These are phyloP conservation scores for Ophion obscuratus DNA, from an alignment of 2,888 invertebrate species.

Conservation along the genomic window DNA sequence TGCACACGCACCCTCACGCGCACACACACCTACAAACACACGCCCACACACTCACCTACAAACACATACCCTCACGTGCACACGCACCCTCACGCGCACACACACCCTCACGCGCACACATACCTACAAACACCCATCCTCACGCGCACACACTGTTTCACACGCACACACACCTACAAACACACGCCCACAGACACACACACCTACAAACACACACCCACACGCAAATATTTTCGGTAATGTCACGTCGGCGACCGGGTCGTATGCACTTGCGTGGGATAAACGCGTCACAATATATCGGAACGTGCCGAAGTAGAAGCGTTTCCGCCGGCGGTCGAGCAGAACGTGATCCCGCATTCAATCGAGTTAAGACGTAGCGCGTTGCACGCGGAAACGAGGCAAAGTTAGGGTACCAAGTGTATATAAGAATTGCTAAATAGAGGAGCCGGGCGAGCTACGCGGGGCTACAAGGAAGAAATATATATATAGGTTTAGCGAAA, in stretches of 20 bases:
- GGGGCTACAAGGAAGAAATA: neutral
- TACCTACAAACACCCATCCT: too few relatives aligned
- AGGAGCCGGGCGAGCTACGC: neutral
- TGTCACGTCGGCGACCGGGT: constrained; percentile 18
- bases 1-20: too few relatives aligned
- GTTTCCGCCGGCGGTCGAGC: constrained; percentile 3
- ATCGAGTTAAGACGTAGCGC: constrained; percentile 14
- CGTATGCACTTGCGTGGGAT: constrained; percentile 2
- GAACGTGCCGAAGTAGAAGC: constrained; percentile 47
- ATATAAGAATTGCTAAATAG: constrained; percentile 42
- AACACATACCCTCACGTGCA: too few relatives aligned
- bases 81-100: neutral
- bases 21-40: neutral
- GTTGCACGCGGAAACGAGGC: constrained; percentile 24
- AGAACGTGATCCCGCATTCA: constrained; percentile 56
- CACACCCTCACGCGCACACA: neutral
- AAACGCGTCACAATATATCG: constrained; percentile 29
- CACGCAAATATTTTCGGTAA: constrained; percentile 24
- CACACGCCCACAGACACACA: too few relatives aligned
- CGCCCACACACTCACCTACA: neutral
- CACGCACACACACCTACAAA: too few relatives aligned
- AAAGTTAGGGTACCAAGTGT: constrained; percentile 22
- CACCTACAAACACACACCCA: neutral
- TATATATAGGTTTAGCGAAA: constrained; percentile 9
- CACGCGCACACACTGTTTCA: too few relatives aligned